These are phyloP conservation scores for Mythimna loreyi DNA, from an alignment of 2,888 invertebrate genomes.

Conservation along the genomic window DNA sequence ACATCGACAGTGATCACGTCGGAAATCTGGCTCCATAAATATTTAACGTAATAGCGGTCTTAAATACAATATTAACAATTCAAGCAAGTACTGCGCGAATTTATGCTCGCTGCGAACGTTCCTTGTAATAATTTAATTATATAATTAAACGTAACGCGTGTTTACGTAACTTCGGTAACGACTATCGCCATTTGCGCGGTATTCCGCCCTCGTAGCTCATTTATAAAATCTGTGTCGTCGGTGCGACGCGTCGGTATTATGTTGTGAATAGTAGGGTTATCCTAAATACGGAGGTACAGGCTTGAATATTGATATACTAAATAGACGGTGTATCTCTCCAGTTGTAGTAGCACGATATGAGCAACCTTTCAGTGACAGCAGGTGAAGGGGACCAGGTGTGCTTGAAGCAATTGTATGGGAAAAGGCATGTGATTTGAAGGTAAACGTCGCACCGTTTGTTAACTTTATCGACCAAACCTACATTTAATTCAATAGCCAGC, in stretches of 20 bases:
- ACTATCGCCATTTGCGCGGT: conserved; percentile 62
- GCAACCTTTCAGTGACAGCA: background rate
- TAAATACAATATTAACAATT: conserved; percentile 66
- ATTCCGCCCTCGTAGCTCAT: conserved; percentile 65
- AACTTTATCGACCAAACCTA: conserved; percentile 13
- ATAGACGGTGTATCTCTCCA: background rate
- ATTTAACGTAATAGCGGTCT: conserved; percentile 54
- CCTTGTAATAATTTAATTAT: conserved; percentile 64
- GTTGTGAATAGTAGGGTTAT: conserved; percentile 55
- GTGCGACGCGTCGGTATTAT: conserved; percentile 50
- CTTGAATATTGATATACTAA: conserved; percentile 62
- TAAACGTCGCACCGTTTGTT: conserved; percentile 3
- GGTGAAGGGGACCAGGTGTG: conserved; percentile 18
- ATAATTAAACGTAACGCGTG: conserved; percentile 67
- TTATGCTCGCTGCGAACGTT: conserved; percentile 49
- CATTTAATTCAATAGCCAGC: conserved; percentile 32
- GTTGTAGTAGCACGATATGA: background rate
- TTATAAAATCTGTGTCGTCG: conserved; percentile 63
- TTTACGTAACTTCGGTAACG: conserved; percentile 61
- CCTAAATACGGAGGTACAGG: conserved; percentile 42
- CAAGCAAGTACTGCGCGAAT: conserved; percentile 53
- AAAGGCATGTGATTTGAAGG: conserved; percentile 35
- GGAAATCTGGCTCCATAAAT: conserved; percentile 58
- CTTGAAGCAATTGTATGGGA: conserved; percentile 26
- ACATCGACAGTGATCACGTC: conserved; percentile 51